Evolutionary conservation across 2,888 invertebrate species (phyloP).

Genomic region (Coelinius sp.): DNA sequence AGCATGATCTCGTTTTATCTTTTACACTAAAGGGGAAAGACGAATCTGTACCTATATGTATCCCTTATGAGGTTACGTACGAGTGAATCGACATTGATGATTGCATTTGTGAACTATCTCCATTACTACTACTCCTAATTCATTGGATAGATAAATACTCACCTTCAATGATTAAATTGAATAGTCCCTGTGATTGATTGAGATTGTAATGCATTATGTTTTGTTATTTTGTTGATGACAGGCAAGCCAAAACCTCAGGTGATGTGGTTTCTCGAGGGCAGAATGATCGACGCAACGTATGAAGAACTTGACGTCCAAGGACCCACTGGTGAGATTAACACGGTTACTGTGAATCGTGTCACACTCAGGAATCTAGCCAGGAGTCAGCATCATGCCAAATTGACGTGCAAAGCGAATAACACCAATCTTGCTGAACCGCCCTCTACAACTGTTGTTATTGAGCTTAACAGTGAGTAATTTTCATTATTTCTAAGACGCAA

Average conservation of each 20-base stretch:
- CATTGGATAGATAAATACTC: not conserved
- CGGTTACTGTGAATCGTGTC: slow-evolving; percentile 84
- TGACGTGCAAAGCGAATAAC: slow-evolving; percentile 91
- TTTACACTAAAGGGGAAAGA: not conserved
- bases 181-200: not conserved
- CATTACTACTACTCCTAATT: not conserved
- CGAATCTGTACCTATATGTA: not conserved
- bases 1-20: not conserved
- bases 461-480: slow-evolving; percentile 85
- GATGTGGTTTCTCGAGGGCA: slow-evolving; percentile 88
- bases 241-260: slow-evolving; percentile 85
- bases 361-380: slow-evolving; percentile 86
- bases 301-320: slow-evolving; percentile 74
- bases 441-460: slow-evolving; percentile 84
- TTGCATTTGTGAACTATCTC: not conserved
- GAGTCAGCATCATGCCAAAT: slow-evolving; percentile 86
- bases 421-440: slow-evolving; percentile 86
- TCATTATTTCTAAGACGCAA: not conserved
- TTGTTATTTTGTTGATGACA: slow-evolving; percentile 59
- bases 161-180: not conserved
- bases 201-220: not conserved
- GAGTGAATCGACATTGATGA: not conserved
- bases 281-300: slow-evolving; percentile 86
- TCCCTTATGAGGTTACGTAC: not conserved
- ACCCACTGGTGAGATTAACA: slow-evolving; percentile 71